Evolutionary conservation across 1,140 invertebrate species (phyloP), one percentile per base, ranked within the genome.

Genomic region (Goniozus legneri): DNA sequence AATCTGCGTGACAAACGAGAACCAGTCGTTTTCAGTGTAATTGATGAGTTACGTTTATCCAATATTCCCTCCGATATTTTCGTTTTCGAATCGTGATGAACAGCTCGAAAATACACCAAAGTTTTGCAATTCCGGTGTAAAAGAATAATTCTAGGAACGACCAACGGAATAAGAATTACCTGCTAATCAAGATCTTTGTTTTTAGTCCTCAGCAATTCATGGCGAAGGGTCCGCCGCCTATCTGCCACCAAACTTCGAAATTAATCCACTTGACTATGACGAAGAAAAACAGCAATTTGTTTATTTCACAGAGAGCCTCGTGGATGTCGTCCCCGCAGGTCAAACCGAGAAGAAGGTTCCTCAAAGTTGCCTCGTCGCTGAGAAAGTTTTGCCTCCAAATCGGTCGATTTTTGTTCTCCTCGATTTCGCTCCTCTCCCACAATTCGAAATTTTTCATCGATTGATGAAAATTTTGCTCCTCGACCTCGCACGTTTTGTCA

Each of bases 231-330:
- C 45, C 58, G 33, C 35, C 52, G 6, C 52, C 62, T n/a, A 51
- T 13, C 10, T 35, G 15, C 14, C 35, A 47, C 59, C 61, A 61
- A 6, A 61, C 37, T 16, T 65, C 58, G 27, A 58, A 58, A 47
- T 67, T 68, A 33, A 68, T 44, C 64, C 64, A 65, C 42, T 61
- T 61, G 34, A 68, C n/a, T 14, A 67, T 38, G 10, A 60, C 30
- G 37, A 56, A 60, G 15, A 55, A 64, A 37, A 56, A 68, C 6
- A 67, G 6, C 22, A 69, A 40, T 13, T 52, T 45, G 47, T 62
- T 64, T 24, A 67, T 50, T 8, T 55, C 59, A 36, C 56, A 62
- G 8, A 47, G 8, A n/a, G 58, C 41, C 0, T 60, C 60, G 14
- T 52, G 30, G 1, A 60, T 3, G n/a, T 49, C 36, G 12, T 36